Conservation (phyloP, 2,797 vertebrate species). For the Pelochelys cantorii region DNA sequence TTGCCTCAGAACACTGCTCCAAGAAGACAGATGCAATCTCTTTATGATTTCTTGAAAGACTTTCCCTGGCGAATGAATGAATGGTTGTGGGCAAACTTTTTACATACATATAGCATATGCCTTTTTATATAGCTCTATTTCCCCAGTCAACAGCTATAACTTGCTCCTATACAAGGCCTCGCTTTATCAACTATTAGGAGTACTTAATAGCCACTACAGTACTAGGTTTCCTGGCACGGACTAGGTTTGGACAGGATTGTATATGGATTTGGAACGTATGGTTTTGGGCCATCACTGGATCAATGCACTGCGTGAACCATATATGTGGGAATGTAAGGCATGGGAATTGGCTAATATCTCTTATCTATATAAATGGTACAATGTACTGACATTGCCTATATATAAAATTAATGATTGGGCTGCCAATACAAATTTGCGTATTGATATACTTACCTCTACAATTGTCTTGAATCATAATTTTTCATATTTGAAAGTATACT, state of each 20-base stretch:
- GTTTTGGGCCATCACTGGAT: not conserved
- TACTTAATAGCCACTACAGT: not conserved
- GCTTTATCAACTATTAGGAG: not conserved
- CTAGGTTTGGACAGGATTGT: not conserved
- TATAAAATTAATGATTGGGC: not conserved
- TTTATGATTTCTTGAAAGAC: not conserved
- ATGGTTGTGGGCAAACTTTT: not conserved
- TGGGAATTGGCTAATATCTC: not conserved
- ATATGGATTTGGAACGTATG: not conserved
- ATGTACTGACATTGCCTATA: not conserved
- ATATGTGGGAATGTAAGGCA: not conserved
- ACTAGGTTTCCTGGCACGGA: not conserved
- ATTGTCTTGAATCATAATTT: not conserved
- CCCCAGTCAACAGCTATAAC: not conserved
- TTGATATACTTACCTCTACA: not conserved
- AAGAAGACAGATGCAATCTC: not conserved
- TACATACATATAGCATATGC: not conserved
- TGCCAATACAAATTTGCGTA: not conserved
- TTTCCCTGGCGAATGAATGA: not conserved
- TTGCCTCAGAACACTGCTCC: not conserved
- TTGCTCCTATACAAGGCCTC: not conserved
- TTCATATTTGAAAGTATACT: not conserved
- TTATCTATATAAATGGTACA: not conserved
- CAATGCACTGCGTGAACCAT: not conserved
- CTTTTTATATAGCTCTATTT: not conserved